Percentiles rank a stretch among this genome's conserved stretches.
These are phyloP conservation scores for Alexandromys fortis DNA, from an alignment of 2,113 vertebrate genomes.

Conservation along the genomic window DNA sequence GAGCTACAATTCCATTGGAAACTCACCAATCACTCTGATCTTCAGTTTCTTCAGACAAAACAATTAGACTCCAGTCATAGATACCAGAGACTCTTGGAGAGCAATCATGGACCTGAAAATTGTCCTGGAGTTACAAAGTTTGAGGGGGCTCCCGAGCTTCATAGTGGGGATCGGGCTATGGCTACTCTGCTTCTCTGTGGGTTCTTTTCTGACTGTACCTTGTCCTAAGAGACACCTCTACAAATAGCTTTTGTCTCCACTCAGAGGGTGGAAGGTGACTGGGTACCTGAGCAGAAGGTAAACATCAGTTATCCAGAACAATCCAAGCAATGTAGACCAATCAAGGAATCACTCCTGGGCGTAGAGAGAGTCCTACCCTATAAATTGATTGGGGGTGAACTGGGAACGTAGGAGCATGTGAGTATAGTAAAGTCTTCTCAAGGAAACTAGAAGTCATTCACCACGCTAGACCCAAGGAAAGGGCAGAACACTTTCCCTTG, in stretches of 20 bases:
- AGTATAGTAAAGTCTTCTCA: background rate
- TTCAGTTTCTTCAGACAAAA: conserved; percentile 28
- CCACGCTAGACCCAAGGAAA: background rate
- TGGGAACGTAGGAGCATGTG: background rate
- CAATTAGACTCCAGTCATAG: background rate
- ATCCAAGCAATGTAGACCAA: background rate
- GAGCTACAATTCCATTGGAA: background rate
- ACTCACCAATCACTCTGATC: background rate
- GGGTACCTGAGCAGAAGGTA: background rate
- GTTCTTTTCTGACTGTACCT: background rate
- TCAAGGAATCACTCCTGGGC: too few relatives aligned
- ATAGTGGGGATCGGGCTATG: too few relatives aligned
- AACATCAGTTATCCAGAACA: too few relatives aligned
- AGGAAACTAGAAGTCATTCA: background rate
- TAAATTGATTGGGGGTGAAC: background rate
- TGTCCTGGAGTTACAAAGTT: background rate
- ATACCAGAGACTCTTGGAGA: background rate
- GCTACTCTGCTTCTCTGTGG: background rate
- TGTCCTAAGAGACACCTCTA: background rate
- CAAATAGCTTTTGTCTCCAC: background rate
- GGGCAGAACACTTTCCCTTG: too few relatives aligned
- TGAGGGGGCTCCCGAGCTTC: background rate
- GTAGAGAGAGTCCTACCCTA: too few relatives aligned
- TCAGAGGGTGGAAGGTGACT: background rate
- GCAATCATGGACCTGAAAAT: background rate